These are phyloP conservation scores for Tapirus indicus DNA, from an alignment of 2,797 vertebrate species.

Conservation along the genomic window DNA sequence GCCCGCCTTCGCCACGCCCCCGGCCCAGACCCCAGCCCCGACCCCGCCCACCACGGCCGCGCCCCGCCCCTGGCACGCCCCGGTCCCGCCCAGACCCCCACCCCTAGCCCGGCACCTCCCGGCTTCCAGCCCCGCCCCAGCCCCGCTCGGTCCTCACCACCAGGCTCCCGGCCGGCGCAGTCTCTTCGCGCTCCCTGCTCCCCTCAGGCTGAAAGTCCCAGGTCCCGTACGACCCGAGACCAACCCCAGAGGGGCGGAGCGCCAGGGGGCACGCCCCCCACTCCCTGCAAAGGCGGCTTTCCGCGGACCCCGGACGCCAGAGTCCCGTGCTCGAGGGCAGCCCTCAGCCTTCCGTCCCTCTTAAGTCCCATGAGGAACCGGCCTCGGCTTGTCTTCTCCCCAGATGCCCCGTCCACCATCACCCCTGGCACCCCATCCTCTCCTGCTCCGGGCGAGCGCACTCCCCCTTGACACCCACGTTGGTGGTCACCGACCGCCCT, in stretches of 20 bases:
- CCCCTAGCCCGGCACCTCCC: neutral
- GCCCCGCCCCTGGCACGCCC: neutral
- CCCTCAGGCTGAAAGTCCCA: conserved; percentile 56
- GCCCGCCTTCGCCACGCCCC: neutral
- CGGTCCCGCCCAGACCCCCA: neutral
- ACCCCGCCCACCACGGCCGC: neutral
- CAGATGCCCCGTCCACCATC: too few species aligned
- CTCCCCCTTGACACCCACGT: neutral
- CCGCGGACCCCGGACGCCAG: neutral
- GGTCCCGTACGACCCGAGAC: conserved; percentile 64
- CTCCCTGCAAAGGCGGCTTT: neutral
- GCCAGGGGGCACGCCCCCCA: neutral
- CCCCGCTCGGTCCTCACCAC: neutral
- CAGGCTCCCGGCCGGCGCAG: fast-evolving
- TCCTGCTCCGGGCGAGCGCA: too few species aligned
- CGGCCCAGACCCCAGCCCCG: neutral
- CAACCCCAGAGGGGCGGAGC: conserved; percentile 33
- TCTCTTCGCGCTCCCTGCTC: conserved; percentile 41
- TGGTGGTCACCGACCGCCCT: neutral
- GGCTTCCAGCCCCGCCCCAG: neutral
- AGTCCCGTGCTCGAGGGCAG: fast-evolving
- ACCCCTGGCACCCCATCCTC: neutral
- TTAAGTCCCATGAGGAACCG: neutral
- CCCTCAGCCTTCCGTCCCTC: neutral
- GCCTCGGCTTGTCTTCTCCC: too few species aligned